Evolutionary conservation across 1,140 invertebrate species (phyloP).

Genomic region (Olivierus martensii): DNA sequence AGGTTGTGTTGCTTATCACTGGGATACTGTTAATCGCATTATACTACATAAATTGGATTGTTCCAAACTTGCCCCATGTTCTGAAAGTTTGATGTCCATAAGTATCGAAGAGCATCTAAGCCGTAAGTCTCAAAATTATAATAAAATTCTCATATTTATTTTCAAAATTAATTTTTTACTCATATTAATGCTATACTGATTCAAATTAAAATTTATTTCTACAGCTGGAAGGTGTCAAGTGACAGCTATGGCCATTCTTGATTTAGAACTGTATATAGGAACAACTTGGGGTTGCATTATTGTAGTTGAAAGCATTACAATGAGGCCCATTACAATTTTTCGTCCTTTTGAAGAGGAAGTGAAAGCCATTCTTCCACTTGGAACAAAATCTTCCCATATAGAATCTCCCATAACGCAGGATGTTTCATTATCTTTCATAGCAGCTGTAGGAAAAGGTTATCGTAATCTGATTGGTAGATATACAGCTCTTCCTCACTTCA

Average conservation of each 20-base stretch:
- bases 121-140: conserved; percentile 33
- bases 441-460: conserved; percentile 69
- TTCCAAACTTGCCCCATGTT: conserved; percentile 79
- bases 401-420: conserved; percentile 16
- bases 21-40: conserved; percentile 47
- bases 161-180: neutral
- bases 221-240: conserved; percentile 39
- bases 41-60: conserved; percentile 73
- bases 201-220: neutral
- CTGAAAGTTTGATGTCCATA: conserved; percentile 79
- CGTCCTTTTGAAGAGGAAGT: conserved; percentile 78
- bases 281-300: conserved; percentile 86
- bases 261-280: conserved; percentile 64
- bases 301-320: conserved; percentile 58
- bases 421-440: conserved; percentile 35
- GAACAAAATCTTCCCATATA: conserved; percentile 20
- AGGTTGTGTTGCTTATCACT: conserved; percentile 71
- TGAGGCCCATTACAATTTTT: conserved; percentile 77
- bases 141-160: neutral
- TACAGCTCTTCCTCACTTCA: conserved; percentile 18
- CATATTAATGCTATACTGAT: neutral
- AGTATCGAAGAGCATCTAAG: conserved; percentile 75
- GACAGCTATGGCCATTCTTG: conserved; percentile 54
- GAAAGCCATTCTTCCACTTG: conserved; percentile 28
- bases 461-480: conserved; percentile 50